Evolutionary conservation across 2,888 invertebrate genomes (phyloP), one percentile per base, ranked within the genome.

Genomic region (Lithophane semibrunnea): DNA sequence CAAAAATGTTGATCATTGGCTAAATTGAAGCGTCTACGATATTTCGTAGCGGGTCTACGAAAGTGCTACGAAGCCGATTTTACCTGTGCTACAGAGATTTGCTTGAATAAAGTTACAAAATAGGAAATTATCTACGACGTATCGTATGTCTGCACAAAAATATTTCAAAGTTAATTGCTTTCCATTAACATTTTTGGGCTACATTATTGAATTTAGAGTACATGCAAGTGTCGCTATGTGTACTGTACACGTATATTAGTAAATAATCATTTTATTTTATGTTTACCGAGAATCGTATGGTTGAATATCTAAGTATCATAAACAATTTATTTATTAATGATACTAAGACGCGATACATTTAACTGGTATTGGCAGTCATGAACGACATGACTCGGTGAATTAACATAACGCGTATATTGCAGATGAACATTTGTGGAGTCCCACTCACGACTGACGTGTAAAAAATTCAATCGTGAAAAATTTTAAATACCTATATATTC

Each of bases 21-120:
- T 65, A 73, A 79, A 82, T 75, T 81, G 58, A 70, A 76, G 58
- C 73, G 79, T 86, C 95, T 95, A 95, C 95, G 93, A 84, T 78
- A 80, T 84, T 82, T 91, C 94, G 95, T 95, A 95, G 95, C 91
- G 77, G 86, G 84, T 92, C 95, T 95, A 96, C 95, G 95, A 89
- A 86, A 80, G 66, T 87, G 94, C 95, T 95, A 95, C 95, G 93
- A 82, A 52, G 37, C 70, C 61, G 69, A 73, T 73, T 74, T 61
- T 49, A 78, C 65, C 76, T 82, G 77, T 54, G 61, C 70, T 66
- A 75, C 63, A n/a, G 47, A 68, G 64, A 73, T 75, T 75, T 56
- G 21, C 29, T 63, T 64, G n/a, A 80, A 61, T 49, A 60, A 67
- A 61, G 29, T 69, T 73, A 42, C 66, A 47, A 56, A 56, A 73